Evolutionary conservation across 2,888 invertebrate species (phyloP), one percentile per base, ranked within the genome.

Genomic region (Nematopogon swammerdamellus): DNA sequence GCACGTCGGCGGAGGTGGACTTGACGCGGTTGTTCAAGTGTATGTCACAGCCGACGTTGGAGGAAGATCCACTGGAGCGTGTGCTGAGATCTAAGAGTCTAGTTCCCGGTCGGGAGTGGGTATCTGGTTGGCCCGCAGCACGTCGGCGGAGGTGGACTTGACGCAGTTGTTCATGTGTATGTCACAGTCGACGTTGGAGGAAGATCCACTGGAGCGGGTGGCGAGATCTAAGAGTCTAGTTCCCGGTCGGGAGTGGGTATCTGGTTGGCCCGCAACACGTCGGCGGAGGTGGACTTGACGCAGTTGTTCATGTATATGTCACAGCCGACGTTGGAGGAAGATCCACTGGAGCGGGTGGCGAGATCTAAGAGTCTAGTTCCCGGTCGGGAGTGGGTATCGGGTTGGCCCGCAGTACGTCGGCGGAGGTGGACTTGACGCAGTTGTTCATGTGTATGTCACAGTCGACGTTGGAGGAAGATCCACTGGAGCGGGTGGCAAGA

Each of bases 391-490:
- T n/a, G n/a, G 73, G 66, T 0, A 74, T 64, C 14, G 68, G 74
- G n/a, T 70, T 68, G 0, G 67, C 68, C 51, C 69, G 58, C 1
- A 79, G 57, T 0, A 75, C 55, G 44, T 79, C 77, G 1, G 77
- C 79, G 25, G 79, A 79, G 0, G 77, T 73, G 0, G 77, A 77
- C 46, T 72, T 73, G 57, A 76, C 57, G 58, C 80, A 80, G 59
- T 80, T 75, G 62, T 88, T 89, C 80, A 88, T 85, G 69, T 90
- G 90, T 52, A 90, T 83, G 64, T 91, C 91, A 46, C 90, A 89
- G 5, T 89, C 90, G 17, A 88, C 90, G 62, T 90, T 90, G 46
- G 87, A 87, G 65, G n/a, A n/a, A n/a, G n/a, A n/a, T n/a, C n/a
- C n/a, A n/a, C n/a, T n/a, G n/a, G n/a, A n/a, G n/a, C n/a, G n/a